Evolutionary conservation across 2,797 vertebrate species (phyloP).

Genomic region (Carcharodon carcharias): DNA sequence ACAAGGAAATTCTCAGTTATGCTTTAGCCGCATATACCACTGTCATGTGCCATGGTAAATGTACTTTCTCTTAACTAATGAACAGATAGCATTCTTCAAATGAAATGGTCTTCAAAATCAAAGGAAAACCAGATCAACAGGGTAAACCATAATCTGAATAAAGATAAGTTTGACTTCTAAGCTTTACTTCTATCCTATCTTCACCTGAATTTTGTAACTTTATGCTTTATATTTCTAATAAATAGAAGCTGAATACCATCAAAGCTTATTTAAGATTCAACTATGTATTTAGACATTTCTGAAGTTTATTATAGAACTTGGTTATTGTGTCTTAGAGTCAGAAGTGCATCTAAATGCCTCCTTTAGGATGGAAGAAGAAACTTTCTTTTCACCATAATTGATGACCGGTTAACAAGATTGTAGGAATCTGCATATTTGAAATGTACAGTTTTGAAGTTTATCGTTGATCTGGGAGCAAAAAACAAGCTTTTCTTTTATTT

Average conservation of each 20-base stretch:
- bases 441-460: background rate
- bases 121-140: constrained; percentile 33
- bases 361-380: background rate
- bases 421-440: background rate
- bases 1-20: background rate
- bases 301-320: background rate
- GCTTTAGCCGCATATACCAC: background rate
- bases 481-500: background rate
- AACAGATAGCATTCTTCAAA: constrained; percentile 41
- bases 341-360: background rate
- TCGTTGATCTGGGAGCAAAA: background rate
- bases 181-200: background rate
- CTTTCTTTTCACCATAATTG: background rate
- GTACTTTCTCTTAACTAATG: constrained; percentile 39
- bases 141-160: background rate
- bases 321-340: background rate
- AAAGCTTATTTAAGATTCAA: background rate
- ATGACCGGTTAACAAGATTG: background rate
- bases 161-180: constrained; percentile 39
- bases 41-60: background rate
- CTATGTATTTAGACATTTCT: background rate
- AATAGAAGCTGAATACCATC: background rate
- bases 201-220: constrained; percentile 10
- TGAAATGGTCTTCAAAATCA: constrained; percentile 40
- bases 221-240: background rate